Evolutionary conservation across 2,888 invertebrate genomes (phyloP).

Genomic region (Zaprionus lineosus): DNA sequence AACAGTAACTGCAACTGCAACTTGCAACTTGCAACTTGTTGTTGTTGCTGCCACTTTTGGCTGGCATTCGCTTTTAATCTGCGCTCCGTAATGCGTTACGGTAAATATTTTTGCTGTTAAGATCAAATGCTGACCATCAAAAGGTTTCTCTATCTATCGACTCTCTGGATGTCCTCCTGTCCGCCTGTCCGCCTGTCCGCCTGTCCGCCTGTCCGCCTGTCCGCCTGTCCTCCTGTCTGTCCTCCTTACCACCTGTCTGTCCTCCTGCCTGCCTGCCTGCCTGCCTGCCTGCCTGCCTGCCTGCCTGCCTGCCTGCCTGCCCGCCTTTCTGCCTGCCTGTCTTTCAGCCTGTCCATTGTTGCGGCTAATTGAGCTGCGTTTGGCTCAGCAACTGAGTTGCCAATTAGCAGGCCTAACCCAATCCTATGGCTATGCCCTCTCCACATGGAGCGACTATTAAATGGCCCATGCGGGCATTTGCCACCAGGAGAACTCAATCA

Average conservation of each 20-base stretch:
- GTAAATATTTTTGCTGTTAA: conserved; percentile 75
- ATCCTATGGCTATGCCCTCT: neutral
- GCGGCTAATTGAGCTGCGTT: conserved; percentile 63
- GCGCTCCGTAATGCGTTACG: conserved; percentile 70
- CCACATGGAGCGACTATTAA: neutral
- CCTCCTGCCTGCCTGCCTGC: too few relatives aligned
- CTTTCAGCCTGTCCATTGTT: conserved; percentile 34
- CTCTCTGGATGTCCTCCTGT: too few relatives aligned
- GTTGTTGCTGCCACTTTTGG: conserved; percentile 10
- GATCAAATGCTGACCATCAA: conserved; percentile 65
- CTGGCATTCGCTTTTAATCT: conserved; percentile 66
- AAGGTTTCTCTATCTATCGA: conserved; percentile 51
- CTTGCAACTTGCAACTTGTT: conserved; percentile 20
- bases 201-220: too few relatives aligned
- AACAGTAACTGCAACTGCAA: conserved; percentile 53
- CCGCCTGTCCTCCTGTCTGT: too few relatives aligned
- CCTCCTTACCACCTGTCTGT: too few relatives aligned
- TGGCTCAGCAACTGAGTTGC: conserved; percentile 39
- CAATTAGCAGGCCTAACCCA: conserved; percentile 31
- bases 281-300: too few relatives aligned
- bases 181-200: conserved; percentile 12
- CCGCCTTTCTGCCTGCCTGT: too few relatives aligned
- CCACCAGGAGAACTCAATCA: conserved; percentile 74
- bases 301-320: conserved; percentile 13
- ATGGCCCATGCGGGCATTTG: conserved; percentile 41